Evolutionary conservation across 2,113 vertebrate genomes (phyloP).

Genomic region (Gulo gulo): DNA sequence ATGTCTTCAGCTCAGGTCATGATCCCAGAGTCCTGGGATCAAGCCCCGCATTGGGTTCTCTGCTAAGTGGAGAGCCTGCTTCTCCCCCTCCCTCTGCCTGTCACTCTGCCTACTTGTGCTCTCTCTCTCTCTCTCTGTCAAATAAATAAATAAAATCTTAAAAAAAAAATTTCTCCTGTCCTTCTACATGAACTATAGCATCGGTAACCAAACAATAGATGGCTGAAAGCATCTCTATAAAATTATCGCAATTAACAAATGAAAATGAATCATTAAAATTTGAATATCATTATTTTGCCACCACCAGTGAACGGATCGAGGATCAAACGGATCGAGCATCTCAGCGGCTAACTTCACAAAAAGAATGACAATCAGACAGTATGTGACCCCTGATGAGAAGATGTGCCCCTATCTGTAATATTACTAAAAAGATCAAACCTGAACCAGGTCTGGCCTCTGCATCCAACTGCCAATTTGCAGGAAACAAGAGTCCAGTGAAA

Average conservation of each 20-base stretch:
- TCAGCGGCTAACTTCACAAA: neutral
- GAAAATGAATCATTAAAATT: neutral
- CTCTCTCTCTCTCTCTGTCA: too few species aligned
- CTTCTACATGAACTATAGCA: neutral
- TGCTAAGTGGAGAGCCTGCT: too few species aligned
- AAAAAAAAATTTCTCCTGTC: neutral
- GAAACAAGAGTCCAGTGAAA: neutral
- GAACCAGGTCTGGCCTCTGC: neutral
- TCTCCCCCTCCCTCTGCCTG: too few species aligned
- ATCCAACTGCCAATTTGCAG: neutral
- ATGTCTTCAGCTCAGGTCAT: too few species aligned
- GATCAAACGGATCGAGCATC: neutral
- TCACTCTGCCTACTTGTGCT: too few species aligned
- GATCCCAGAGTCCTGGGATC: too few species aligned
- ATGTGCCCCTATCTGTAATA: neutral
- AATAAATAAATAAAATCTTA: too few species aligned
- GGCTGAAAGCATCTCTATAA: neutral
- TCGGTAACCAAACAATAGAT: neutral
- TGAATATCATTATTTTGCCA: neutral
- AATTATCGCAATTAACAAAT: neutral
- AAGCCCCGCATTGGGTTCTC: too few species aligned
- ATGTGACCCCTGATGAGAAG: neutral
- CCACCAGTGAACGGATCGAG: neutral
- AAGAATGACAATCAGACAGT: neutral
- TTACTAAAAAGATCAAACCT: neutral